Conservation (phyloP, 1,140 invertebrate genomes). For the Adelges cooleyi region DNA sequence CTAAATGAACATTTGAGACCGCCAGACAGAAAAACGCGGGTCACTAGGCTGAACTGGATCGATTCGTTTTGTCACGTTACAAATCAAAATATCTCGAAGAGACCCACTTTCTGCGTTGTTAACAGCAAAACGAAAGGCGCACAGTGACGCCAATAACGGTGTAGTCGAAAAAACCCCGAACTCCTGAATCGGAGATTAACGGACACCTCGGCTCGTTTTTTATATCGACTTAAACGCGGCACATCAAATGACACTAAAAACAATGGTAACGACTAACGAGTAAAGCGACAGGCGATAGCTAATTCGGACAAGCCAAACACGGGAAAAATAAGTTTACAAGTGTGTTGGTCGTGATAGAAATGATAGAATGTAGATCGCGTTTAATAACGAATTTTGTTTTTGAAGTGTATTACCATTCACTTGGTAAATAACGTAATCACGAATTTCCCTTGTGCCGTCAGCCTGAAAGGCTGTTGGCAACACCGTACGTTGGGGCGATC, state of each 20-base stretch:
- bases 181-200: not conserved
- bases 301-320: not conserved
- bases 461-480: not conserved
- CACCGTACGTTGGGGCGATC: not conserved
- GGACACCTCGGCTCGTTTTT: not conserved
- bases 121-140: not conserved
- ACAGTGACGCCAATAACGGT: not conserved
- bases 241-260: no score
- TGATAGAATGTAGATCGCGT: slow-evolving; percentile 18
- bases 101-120: not conserved
- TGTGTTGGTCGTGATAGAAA: not conserved
- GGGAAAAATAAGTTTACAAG: not conserved
- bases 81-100: not conserved
- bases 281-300: no score
- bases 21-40: not conserved
- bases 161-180: not conserved
- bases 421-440: not conserved
- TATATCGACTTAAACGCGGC: no score
- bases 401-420: not conserved
- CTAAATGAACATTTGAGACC: not conserved
- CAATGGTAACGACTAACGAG: no score
- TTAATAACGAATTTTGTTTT: slow-evolving; percentile 28
- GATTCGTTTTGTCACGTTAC: no score
- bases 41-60: no score
- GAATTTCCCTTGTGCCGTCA: slow-evolving; percentile 2